Conservation (phyloP, 1,140 invertebrate genomes). For the Drosophila navojoa region DNA sequence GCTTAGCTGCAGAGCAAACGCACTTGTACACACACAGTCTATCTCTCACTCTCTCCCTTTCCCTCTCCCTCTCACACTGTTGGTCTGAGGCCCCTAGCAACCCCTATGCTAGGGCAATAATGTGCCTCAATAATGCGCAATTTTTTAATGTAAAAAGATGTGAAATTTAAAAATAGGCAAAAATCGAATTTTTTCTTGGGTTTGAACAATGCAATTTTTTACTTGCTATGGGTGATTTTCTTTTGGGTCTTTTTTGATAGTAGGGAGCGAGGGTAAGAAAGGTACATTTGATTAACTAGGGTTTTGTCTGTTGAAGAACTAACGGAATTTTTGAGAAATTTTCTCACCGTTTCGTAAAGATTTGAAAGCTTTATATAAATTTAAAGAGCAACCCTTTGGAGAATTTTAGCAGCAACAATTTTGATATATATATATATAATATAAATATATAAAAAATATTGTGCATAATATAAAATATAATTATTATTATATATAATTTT, state of each 20-base stretch:
- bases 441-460: background rate
- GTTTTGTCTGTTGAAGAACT: constrained; percentile 35
- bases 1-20: constrained; percentile 66
- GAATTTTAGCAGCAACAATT: constrained; percentile 16
- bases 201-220: constrained; percentile 55
- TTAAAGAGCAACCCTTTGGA: constrained; percentile 13
- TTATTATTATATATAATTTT: too few relatives aligned
- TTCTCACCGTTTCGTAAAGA: constrained; percentile 59
- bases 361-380: constrained; percentile 1
- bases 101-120: constrained; percentile 50
- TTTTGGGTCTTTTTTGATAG: constrained; percentile 34
- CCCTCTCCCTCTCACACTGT: background rate
- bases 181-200: constrained; percentile 59
- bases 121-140: constrained; percentile 72
- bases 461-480: background rate
- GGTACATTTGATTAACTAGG: constrained; percentile 58
- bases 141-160: constrained; percentile 73
- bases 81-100: constrained; percentile 17
- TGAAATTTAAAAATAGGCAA: constrained; percentile 57
- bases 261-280: constrained; percentile 56
- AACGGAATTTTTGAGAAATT: constrained; percentile 73
- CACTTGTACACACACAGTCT: constrained; percentile 21
- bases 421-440: background rate
- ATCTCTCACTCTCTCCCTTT: background rate
- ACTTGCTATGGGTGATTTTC: constrained; percentile 46